Percentiles rank a stretch among this genome's conserved stretches.
Evolutionary conservation across 2,888 invertebrate genomes (phyloP).

Genomic region (Limenitis camilla): DNA sequence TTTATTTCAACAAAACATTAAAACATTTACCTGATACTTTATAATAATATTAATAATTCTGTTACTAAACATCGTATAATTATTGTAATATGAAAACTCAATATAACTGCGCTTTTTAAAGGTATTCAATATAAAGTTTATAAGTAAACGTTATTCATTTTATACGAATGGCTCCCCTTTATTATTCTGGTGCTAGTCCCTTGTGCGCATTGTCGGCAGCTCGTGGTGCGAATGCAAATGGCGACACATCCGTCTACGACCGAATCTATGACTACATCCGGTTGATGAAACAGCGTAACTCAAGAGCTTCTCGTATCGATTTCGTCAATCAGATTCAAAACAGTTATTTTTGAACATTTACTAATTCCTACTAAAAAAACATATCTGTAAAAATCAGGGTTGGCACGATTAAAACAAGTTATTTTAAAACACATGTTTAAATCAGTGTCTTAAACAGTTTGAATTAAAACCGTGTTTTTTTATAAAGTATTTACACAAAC

Average conservation of each 20-base stretch:
- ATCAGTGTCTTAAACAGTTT: too few relatives aligned
- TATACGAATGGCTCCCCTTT: constrained; percentile 20
- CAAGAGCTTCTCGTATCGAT: constrained; percentile 25
- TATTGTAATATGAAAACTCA: too few relatives aligned
- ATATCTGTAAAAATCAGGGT: too few relatives aligned
- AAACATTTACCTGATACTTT: too few relatives aligned
- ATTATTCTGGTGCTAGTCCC: constrained; percentile 31
- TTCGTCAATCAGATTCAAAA: constrained; percentile 8
- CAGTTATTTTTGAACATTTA: neutral
- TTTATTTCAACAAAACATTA: too few relatives aligned
- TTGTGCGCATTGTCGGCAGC: constrained; percentile 35
- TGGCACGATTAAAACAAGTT: too few relatives aligned
- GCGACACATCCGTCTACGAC: constrained; percentile 58
- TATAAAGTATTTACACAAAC: too few relatives aligned
- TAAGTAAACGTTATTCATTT: neutral
- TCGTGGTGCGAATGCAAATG: constrained; percentile 62
- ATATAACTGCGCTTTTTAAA: too few relatives aligned
- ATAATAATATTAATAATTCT: too few relatives aligned
- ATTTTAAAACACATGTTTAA: too few relatives aligned
- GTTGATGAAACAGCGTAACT: constrained; percentile 34
- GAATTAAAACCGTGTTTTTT: too few relatives aligned
- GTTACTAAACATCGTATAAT: too few relatives aligned
- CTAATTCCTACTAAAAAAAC: neutral
- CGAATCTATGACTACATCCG: constrained; percentile 57
- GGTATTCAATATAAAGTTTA: neutral